These are phyloP conservation scores for Scarus forsteni DNA, from an alignment of 2,797 vertebrate species.

Conservation along the genomic window DNA sequence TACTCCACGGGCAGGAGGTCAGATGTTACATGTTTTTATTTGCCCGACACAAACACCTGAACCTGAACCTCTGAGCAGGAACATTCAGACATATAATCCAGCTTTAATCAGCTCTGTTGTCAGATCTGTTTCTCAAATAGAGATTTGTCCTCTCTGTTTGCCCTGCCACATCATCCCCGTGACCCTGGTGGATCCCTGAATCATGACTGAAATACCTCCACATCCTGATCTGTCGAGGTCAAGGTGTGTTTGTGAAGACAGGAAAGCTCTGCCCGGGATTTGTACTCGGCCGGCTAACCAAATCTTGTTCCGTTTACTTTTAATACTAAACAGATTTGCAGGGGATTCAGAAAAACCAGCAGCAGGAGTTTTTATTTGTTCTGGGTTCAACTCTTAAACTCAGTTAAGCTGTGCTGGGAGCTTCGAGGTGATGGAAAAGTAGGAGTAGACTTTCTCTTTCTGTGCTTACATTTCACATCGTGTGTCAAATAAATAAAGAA, in stretches of 20 bases:
- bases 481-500: neutral
- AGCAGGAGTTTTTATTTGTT: slow-evolving; percentile 45
- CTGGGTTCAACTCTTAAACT: slow-evolving; percentile 14
- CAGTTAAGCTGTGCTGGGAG: slow-evolving; percentile 13
- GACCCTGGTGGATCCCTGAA: slow-evolving; percentile 7
- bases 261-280: slow-evolving; percentile 36
- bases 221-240: slow-evolving; percentile 15
- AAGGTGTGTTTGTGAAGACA: slow-evolving; percentile 19
- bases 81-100: neutral
- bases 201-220: slow-evolving; percentile 16
- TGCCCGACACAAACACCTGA: neutral
- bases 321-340: slow-evolving; percentile 67
- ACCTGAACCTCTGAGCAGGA: neutral
- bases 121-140: neutral
- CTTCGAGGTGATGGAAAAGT: slow-evolving; percentile 11
- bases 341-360: slow-evolving; percentile 46
- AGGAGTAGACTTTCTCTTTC: slow-evolving; percentile 1
- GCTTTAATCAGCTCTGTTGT: slow-evolving; percentile 6
- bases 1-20: neutral
- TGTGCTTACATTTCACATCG: neutral
- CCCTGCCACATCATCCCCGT: neutral
- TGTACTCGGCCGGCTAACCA: slow-evolving; percentile 20
- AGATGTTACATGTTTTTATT: neutral
- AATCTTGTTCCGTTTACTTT: slow-evolving; percentile 69
- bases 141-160: neutral